phyloP scores from a whole-genome alignment of 2,113 vertebrate species.

The Bos indicus region DNA sequence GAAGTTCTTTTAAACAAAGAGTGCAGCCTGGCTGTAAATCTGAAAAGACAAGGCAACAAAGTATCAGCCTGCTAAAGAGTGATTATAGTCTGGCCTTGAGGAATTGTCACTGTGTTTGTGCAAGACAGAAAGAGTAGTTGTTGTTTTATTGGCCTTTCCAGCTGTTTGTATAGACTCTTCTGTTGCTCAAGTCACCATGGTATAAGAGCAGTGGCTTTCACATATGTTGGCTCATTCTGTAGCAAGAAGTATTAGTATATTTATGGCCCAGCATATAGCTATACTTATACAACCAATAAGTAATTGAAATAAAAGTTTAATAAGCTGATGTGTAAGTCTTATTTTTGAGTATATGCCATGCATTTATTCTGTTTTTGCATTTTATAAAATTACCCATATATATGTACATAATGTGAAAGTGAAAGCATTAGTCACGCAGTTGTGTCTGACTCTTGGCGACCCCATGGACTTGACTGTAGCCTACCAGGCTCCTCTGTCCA shows the following conservation, averaged over 20 bases:
- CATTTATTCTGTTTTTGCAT: background rate
- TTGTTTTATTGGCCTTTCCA: background rate
- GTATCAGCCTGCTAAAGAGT: background rate
- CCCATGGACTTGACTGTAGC: background rate
- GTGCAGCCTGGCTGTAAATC: background rate
- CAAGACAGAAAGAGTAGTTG: background rate
- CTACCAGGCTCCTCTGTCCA: background rate
- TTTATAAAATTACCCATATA: background rate
- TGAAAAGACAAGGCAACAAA: background rate
- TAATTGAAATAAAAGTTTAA: background rate
- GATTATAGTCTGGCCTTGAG: background rate
- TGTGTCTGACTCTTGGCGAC: background rate
- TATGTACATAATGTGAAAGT: background rate
- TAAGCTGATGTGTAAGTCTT: background rate
- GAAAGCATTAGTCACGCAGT: background rate
- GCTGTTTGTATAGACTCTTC: background rate
- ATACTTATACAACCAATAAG: background rate
- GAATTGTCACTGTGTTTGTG: background rate
- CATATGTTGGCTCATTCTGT: background rate
- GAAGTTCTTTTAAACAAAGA: background rate
- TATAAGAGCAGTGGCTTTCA: background rate
- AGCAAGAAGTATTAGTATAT: background rate
- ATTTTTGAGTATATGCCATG: background rate
- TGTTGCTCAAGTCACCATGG: background rate
- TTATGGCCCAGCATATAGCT: background rate